Base-by-base conservation (phyloP, 2,797 vertebrate genomes). In the Rhinoraja longicauda region DNA sequence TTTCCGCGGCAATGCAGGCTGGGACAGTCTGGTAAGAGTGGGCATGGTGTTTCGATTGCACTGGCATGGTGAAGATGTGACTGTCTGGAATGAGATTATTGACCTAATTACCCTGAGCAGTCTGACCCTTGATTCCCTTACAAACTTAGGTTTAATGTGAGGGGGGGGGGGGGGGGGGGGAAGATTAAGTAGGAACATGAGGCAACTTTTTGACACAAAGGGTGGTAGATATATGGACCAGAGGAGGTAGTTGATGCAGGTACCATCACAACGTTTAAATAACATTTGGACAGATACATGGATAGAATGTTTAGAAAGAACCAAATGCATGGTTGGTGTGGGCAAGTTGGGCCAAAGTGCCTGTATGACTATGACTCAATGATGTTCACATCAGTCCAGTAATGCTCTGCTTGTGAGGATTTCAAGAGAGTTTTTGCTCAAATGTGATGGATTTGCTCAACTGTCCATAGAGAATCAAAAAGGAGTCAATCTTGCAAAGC, bases 1-100 rank as follows among this genome's bases (percentile, higher is more conserved):
- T 99, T 93, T 98, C 98, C 93, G 98, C 98, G 90, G 98, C 98
- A 75, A 97, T 99, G 97, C 99, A 99, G 95, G 98, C 98, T 90
- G 99, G 99, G 94, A 99, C 99, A 88, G 98, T 99, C 93, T 99
- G 99, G 99, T 99, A 96, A 96, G 97, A 94, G 53, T 21, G 17
- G 17, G 21, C 4, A 8, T 7, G 24, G 9, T 70, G 70, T 70
- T 70, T 62, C n/a, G 15, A 77, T 4, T 12, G n/a, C 59, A 21
- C 19, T 36, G n/a, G 19, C 19, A n/a, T 32, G 13, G n/a, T 62
- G n/a, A 62, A 88, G 17, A 67, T 19, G 36, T 8, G n/a, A 1
- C 84, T 88, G n/a, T 3, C 62, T 19, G 1, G 17, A 32, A 67
- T 67, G 19, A 19, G 59, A 39, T 21, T n/a, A 88, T 15, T 19